phyloP scores from a whole-genome alignment of 2,888 invertebrate species.

The Ceramica pisi region DNA sequence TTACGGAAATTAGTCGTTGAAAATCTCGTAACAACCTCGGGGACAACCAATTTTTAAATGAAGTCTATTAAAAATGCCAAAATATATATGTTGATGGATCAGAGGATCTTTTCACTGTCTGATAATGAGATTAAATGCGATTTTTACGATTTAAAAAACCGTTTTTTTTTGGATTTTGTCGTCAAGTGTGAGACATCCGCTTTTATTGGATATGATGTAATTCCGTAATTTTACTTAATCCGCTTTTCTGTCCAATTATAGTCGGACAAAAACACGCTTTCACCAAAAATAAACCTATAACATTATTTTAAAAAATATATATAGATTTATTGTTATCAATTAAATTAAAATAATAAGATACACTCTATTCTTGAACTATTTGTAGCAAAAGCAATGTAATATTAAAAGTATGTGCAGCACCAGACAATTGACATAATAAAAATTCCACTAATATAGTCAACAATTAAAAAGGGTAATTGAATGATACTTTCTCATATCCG shows the following conservation, averaged over 20 bases:
- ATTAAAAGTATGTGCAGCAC: conserved; percentile 23
- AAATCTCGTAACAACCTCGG: not conserved
- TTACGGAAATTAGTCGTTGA: not conserved
- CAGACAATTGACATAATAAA: conserved; percentile 10
- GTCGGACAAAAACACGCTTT: conserved; percentile 52
- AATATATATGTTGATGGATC: not conserved
- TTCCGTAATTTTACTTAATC: too few species aligned
- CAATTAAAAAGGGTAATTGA: conserved; percentile 11
- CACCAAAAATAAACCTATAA: conserved; percentile 49
- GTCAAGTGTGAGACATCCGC: not conserved
- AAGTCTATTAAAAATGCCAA: too few species aligned
- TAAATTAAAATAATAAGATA: conserved; percentile 35
- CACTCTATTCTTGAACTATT: conserved; percentile 25
- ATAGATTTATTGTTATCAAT: conserved; percentile 42
- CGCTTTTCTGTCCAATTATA: conserved; percentile 2
- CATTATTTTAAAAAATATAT: conserved; percentile 35
- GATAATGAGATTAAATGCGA: not conserved
- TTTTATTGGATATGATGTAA: not conserved
- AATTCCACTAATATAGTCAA: conserved; percentile 24
- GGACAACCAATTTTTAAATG: not conserved
- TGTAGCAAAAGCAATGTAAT: conserved; percentile 14
- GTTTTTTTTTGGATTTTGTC: not conserved
- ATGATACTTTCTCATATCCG: not conserved
- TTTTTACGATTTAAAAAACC: not conserved
- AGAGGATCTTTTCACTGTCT: not conserved